A percentile compares a stretch with the other conserved stretches of the same genome.
Conservation (phyloP, 1,140 invertebrate species). For the Bursaphelenchus mucronatus region DNA sequence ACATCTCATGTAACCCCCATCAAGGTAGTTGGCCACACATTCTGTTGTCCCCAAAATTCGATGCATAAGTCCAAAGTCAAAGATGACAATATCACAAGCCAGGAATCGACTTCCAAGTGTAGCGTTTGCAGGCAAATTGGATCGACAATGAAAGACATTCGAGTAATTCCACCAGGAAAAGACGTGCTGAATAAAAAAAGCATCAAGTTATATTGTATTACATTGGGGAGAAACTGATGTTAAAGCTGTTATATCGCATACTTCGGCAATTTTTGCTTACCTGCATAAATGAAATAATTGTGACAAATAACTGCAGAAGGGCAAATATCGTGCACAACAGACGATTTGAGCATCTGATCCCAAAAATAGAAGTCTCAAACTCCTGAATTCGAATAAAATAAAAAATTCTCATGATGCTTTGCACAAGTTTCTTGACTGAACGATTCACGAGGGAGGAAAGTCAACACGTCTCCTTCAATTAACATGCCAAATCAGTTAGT, state of each 20-base stretch:
- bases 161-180: constrained; percentile 42
- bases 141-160: constrained; percentile 50
- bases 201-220: neutral
- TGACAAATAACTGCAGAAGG: constrained; percentile 25
- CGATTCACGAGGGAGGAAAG: no score
- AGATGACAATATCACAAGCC: constrained; percentile 56
- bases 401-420: constrained; percentile 25
- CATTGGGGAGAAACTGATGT: neutral
- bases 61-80: constrained; percentile 56
- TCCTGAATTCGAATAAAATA: constrained; percentile 34
- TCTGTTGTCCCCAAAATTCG: constrained; percentile 51
- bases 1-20: constrained; percentile 55
- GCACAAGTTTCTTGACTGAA: no score
- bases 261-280: constrained; percentile 4
- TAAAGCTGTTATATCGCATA: neutral
- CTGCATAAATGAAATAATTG: constrained; percentile 38
- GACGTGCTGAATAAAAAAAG: constrained; percentile 42
- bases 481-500: no score
- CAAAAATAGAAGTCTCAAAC: constrained; percentile 34
- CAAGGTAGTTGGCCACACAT: constrained; percentile 56
- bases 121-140: constrained; percentile 38
- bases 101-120: constrained; percentile 38
- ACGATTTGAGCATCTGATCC: constrained; percentile 32
- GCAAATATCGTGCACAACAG: constrained; percentile 32
- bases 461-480: no score